Evolutionary conservation across 1,140 invertebrate species (phyloP), one percentile per base, ranked within the genome.

Genomic region (Drosophila dunni): DNA sequence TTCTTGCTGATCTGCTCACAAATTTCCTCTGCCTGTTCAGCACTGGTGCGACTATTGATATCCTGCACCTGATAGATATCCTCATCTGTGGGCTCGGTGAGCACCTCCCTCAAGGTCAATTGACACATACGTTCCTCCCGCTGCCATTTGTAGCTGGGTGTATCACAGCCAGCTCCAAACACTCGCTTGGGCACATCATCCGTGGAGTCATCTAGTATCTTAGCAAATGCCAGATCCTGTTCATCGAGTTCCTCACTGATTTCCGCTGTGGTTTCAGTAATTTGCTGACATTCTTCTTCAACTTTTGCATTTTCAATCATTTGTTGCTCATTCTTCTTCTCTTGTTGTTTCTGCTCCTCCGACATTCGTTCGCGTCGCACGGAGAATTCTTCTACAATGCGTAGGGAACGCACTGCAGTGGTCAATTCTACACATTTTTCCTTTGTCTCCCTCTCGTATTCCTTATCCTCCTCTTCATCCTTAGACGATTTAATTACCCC

Each of bases 151-250:
- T 66, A 8, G 36, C 75, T 65, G 36, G 80, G 83, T 0, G n/a
- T 42, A 56, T 88, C 83, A 7, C 15, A 70, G 0, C 63, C 76
- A n/a, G 54, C 34, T 0, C 84, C 83, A 34, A 80, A 88, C 0
- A 88, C 67, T 3, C 83, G 79, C 11, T 61, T 89, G 0, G 83
- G 79, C 46, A 88, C 84, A 78, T 88, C 54, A 24, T 88, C 83
- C 1, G 80, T 54, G 7, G 45, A 54, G 2, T 77, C 42, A 24
- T 84, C 84, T 11, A 88, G 29, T 1, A 69, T 45, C n/a, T 88
- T 83, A 1, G 83, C 83, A 24, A 79, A 79, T 0, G 65, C 69
- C n/a, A 45, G 48, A 7, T 85, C 81, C 9, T 56, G 9, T 0
- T 38, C 15, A 5, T 62, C 75, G 11, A 62, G 2, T 7, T 58